Evolutionary conservation across 1,140 invertebrate species (phyloP), one percentile per base, ranked within the genome.

Genomic region (Euglossa dilemma): DNA sequence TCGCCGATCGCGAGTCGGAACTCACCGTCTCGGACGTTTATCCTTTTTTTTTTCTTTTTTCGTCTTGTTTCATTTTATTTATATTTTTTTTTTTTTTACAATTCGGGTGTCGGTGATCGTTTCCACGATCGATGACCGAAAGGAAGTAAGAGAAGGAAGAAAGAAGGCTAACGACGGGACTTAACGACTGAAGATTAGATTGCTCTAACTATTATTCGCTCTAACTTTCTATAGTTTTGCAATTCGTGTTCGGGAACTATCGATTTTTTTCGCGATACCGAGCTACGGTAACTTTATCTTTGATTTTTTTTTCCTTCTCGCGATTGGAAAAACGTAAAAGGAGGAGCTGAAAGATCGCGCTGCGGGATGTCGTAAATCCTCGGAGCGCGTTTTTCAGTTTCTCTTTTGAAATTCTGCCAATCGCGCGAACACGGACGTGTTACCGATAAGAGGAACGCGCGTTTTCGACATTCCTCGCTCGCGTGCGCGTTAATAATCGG

Each of bases 71-170:
- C 14, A 28, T 18, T 64, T 14, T 63, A 47, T 52, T 54, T 77
- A 47, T 43, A 25, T 61, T 61, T 20, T 45, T n/a, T 28, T 25
- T 50, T 59, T 8, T 64, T 45, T 66, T 57, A 0, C 7, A 20
- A 6, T 6, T 16, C 14, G 28, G 28, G 8, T 8, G 7, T 80
- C 56, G 36, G 1, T 23, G n/a, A n/a, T 64, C 56, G 56, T 85
- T 66, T 84, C 57, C 36, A 64, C 50, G 64, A 63, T 11, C 75
- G n/a, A 71, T 18, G 47, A 56, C 73, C 52, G 72, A 45, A 82
- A 25, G 47, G 75, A 72, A 73, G 14, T 56, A 61, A 25, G 52
- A 80, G 57, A 78, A 36, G 47, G 63, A 63, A 77, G 16, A 36
- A 76, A 54, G 61, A 86, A 74, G 50, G 25, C 57, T 64, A 64